These are phyloP conservation scores for Drosophila asahinai DNA, from an alignment of 1,140 invertebrate species.

Conservation along the genomic window DNA sequence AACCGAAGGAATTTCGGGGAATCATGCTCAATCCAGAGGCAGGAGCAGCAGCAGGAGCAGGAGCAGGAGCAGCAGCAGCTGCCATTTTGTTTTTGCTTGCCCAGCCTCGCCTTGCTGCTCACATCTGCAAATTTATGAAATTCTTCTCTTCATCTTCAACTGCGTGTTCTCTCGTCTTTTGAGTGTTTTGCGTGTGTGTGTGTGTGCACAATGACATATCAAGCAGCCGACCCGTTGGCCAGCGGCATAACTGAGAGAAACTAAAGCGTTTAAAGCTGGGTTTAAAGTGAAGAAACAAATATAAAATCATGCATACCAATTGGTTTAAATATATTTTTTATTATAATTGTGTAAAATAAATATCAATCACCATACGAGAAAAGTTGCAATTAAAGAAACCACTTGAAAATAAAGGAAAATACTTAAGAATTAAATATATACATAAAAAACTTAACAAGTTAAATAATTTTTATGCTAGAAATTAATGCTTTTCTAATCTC, in stretches of 20 bases:
- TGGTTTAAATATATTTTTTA: too few species aligned
- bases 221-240: slow-evolving; percentile 5
- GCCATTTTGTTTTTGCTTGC: slow-evolving; percentile 43
- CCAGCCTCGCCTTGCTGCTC: slow-evolving; percentile 3
- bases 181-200: slow-evolving; percentile 31
- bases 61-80: slow-evolving; percentile 44
- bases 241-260: not conserved
- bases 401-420: not conserved
- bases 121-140: slow-evolving; percentile 54
- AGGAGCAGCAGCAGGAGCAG: slow-evolving; percentile 36
- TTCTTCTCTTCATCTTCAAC: slow-evolving; percentile 18
- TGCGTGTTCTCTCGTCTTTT: slow-evolving; percentile 19
- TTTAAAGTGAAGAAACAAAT: too few species aligned
- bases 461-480: too few species aligned
- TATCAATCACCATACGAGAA: not conserved
- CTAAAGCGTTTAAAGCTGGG: too few species aligned
- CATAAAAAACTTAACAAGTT: too few species aligned
- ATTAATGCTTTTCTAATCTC: not conserved
- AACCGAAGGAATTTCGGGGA: slow-evolving; percentile 5
- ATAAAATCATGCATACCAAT: too few species aligned
- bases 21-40: slow-evolving; percentile 4
- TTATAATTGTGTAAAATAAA: not conserved
- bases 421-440: not conserved
- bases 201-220: slow-evolving; percentile 22
- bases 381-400: too few species aligned